Evolutionary conservation across 1,140 invertebrate species (phyloP).

Genomic region (Lordiphosa clarofinis): DNA sequence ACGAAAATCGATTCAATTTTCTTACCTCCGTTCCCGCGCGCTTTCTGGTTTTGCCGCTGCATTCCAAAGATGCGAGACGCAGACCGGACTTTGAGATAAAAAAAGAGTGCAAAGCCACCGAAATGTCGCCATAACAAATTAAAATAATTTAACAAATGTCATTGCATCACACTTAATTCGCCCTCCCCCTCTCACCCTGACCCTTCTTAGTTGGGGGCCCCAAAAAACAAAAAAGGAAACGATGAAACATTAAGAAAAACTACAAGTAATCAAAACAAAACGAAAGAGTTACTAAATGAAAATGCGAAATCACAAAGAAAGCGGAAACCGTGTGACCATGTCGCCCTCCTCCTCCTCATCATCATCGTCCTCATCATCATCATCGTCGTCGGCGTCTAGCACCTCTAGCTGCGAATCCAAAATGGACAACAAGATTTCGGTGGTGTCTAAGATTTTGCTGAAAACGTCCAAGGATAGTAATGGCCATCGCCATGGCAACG

Average conservation of each 20-base stretch:
- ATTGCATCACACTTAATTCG: conserved; percentile 30
- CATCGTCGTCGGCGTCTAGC: conserved; percentile 28
- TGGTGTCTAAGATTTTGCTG: conserved; percentile 42
- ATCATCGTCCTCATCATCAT: conserved; percentile 14
- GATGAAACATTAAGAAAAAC: conserved; percentile 37
- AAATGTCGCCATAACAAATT: conserved; percentile 58
- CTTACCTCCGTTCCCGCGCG: not conserved
- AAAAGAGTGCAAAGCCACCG: conserved; percentile 48
- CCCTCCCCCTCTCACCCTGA: conserved; percentile 19
- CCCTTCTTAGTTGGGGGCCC: conserved; percentile 21
- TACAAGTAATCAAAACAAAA: conserved; percentile 23
- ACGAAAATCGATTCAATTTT: conserved; percentile 70
- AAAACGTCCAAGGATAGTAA: conserved; percentile 28
- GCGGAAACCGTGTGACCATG: conserved; percentile 47
- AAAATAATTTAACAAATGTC: conserved; percentile 65
- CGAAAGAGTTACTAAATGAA: conserved; percentile 58
- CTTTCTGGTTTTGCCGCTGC: conserved; percentile 46
- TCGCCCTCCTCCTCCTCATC: conserved; percentile 11
- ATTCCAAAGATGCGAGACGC: conserved; percentile 71
- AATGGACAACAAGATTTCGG: conserved; percentile 29
- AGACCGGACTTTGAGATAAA: conserved; percentile 37
- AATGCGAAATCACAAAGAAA: conserved; percentile 74
- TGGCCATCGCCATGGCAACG: conserved; percentile 16
- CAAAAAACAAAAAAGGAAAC: conserved; percentile 22
- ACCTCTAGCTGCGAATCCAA: conserved; percentile 18